Evolutionary conservation across 2,888 invertebrate genomes (phyloP), one percentile per base, ranked within the genome.

Genomic region (Hymenopus coronatus): DNA sequence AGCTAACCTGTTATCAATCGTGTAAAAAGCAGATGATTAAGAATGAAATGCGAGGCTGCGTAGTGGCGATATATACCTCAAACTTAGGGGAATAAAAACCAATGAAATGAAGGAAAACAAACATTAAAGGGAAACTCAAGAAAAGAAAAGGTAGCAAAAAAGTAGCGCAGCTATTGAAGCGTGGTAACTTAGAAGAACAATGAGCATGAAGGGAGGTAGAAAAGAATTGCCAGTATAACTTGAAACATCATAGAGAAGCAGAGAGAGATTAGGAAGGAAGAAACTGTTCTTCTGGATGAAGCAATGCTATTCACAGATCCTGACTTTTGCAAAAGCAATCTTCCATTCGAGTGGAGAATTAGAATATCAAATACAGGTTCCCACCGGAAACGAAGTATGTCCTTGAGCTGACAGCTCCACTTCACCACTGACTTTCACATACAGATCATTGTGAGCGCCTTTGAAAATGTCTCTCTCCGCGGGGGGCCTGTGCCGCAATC

Each of bases 301-400:
- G 54, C 25, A 70, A 20, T 70, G 54, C 54, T 12, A 70, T 70
- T 70, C 54, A 70, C 25, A 70, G 54, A 20, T 70, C 54, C 54
- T 89, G 89, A 89, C 89, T 89, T 88, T 85, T 89, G 88, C 83
- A 89, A 83, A 88, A 89, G 85, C 89, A 88, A 89, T 89, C 89
- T 89, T 89, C 89, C 85, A 70, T 46, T 30, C 82, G 88, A 88
- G 30, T 70, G 88, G 86, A 84, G 82, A 86, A 40, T 89, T 86
- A 85, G 25, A 89, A 88, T 33, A 82, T 30, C 25, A 81, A 28
- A 33, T 40, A 28, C 87, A 33, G 85, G 46, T 70, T 54, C 70
- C 54, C 54, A 70, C 54, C 54, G 54, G 54, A 70, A 70, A 28
- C 28, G 28, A 33, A 28, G 82, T 30, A 81, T 70, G 30, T 46